A percentile compares a stretch with the other conserved stretches of the same genome.
These are phyloP conservation scores for Branchinecta lindahli DNA, from an alignment of 1,140 invertebrate species.

Conservation along the genomic window DNA sequence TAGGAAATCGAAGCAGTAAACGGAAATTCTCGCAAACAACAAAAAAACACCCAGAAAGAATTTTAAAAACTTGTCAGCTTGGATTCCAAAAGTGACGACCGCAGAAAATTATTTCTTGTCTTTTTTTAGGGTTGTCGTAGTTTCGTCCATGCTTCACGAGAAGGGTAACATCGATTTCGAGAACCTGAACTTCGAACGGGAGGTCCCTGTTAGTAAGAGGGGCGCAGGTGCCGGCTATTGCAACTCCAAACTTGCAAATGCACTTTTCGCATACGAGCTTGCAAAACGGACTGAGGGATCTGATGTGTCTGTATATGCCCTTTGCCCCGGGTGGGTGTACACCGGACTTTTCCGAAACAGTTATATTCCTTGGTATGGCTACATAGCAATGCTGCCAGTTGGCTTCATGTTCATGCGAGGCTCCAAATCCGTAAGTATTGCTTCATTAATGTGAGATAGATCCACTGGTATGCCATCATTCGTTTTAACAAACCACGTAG, in stretches of 20 bases:
- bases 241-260: constrained; percentile 62
- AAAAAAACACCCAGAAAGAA: too few species aligned
- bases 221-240: constrained; percentile 44
- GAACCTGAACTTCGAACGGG: constrained; percentile 45
- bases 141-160: constrained; percentile 41
- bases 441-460: too few species aligned
- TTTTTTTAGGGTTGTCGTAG: constrained; percentile 37
- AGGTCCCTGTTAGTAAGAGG: constrained; percentile 29
- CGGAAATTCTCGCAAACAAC: too few species aligned
- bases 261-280: constrained; percentile 48
- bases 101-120: constrained; percentile 14
- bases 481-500: too few species aligned
- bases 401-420: constrained; percentile 51
- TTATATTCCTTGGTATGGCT: constrained; percentile 49
- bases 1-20: too few species aligned
- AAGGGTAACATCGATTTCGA: constrained; percentile 53
- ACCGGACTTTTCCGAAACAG: constrained; percentile 56
- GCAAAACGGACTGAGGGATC: constrained; percentile 35
- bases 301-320: constrained; percentile 50
- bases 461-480: too few species aligned
- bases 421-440: constrained; percentile 45
- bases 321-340: constrained; percentile 70
- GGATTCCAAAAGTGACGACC: too few species aligned
- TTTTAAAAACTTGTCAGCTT: too few species aligned
- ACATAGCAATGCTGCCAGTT: constrained; percentile 48